A percentile compares a stretch with the other conserved stretches of the same genome.
Conservation (phyloP, 2,113 vertebrate genomes). For the Lontra canadensis region DNA sequence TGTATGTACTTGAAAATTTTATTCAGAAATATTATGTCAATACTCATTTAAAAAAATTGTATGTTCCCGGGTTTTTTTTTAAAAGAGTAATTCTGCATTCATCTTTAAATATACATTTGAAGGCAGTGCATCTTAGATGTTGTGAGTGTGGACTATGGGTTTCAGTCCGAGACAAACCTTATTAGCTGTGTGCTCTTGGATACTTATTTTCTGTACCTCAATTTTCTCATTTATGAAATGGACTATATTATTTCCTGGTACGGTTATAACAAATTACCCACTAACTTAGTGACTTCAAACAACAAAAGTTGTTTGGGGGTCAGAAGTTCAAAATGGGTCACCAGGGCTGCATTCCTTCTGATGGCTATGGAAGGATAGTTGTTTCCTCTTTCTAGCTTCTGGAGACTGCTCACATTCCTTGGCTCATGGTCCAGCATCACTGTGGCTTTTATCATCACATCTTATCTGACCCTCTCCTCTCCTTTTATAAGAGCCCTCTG, state of each 20-base stretch:
- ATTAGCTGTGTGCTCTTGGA: not conserved
- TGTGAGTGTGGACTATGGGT: not conserved
- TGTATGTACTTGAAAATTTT: not conserved
- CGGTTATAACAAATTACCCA: not conserved
- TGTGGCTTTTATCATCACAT: not conserved
- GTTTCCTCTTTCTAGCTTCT: not conserved
- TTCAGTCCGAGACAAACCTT: not conserved
- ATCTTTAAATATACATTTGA: not conserved
- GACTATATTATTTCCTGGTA: not conserved
- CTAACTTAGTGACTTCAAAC: not conserved
- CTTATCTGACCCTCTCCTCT: not conserved
- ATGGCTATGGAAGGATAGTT: not conserved
- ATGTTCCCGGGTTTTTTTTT: not conserved
- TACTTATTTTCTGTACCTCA: not conserved
- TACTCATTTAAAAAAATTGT: not conserved
- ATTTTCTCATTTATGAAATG: not conserved
- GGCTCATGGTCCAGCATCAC: not conserved
- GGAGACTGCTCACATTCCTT: not conserved
- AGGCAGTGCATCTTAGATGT: not conserved
- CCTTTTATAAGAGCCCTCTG: not conserved
- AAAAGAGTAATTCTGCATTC: not conserved
- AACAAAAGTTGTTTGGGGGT: not conserved
- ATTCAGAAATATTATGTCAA: not conserved
- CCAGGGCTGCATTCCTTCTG: not conserved
- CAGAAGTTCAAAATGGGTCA: not conserved